Conservation (phyloP, 2,797 vertebrate genomes). For the Thalassophryne amazonica region DNA sequence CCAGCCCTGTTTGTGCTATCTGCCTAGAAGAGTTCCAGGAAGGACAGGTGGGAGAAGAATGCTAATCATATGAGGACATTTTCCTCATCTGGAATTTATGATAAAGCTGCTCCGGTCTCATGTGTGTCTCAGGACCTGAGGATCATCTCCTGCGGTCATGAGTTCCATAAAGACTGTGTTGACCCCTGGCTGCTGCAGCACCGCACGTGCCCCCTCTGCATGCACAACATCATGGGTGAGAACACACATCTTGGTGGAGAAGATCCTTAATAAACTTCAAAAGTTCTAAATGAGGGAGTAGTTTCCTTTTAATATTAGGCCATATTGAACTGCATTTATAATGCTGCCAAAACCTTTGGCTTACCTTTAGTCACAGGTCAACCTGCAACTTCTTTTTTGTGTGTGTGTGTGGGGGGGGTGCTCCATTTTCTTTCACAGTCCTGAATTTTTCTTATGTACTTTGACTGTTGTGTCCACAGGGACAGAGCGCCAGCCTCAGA, state of each 20-base stretch:
- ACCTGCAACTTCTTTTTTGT: no score
- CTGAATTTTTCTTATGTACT: not conserved
- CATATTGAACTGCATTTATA: no score
- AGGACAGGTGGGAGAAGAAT: conserved; percentile 89
- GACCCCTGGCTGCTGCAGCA: conserved; percentile 96
- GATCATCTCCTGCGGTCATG: conserved; percentile 94
- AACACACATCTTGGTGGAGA: conserved; percentile 3
- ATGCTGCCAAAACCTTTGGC: no score
- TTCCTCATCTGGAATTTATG: no score
- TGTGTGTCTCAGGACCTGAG: conserved; percentile 83
- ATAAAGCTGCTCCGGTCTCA: not conserved
- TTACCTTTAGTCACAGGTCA: no score
- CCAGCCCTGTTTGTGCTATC: conserved; percentile 89
- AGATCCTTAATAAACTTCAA: no score
- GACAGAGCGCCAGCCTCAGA: conserved; percentile 75
- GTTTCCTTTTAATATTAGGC: no score
- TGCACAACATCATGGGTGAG: conserved; percentile 98
- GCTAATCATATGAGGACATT: no score
- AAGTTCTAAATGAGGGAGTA: not conserved
- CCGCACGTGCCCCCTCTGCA: conserved; percentile 95
- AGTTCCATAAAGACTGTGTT: conserved; percentile 94
- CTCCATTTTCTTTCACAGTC: not conserved
- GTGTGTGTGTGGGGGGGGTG: no score
- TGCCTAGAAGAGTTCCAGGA: conserved; percentile 97
- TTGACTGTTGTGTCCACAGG: conserved; percentile 69